Conservation (phyloP, 2,888 invertebrate species). For the Athalia rosae region DNA sequence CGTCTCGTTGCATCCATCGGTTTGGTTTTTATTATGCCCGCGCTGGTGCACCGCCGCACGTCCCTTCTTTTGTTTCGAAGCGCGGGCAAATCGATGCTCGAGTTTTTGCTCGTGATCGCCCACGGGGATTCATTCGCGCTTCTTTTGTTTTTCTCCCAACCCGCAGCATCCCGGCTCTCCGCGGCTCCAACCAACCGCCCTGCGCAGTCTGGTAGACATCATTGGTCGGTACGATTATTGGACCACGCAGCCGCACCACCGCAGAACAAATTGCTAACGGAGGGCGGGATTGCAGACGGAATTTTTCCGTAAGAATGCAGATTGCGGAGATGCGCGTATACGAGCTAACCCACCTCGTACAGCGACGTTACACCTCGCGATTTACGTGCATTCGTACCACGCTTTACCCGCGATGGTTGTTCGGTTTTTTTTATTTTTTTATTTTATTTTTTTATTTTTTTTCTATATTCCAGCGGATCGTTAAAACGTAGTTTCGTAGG, state of each 20-base stretch:
- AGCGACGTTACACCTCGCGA: too few species aligned
- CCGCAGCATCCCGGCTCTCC: conserved; percentile 47
- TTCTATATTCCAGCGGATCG: too few species aligned
- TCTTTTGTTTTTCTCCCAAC: conserved; percentile 65
- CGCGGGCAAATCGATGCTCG: conserved; percentile 28
- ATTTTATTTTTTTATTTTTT: too few species aligned
- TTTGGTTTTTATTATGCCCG: neutral
- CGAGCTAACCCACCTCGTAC: too few species aligned
- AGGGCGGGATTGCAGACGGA: conserved; percentile 10
- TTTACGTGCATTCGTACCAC: too few species aligned
- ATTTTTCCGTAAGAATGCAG: conserved; percentile 12
- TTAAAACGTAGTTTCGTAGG: too few species aligned
- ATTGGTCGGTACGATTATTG: conserved; percentile 68
- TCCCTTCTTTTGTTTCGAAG: conserved; percentile 50
- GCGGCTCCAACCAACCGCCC: conserved; percentile 50
- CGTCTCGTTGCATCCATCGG: too few species aligned
- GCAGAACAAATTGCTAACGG: conserved; percentile 33
- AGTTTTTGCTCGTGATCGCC: conserved; percentile 44
- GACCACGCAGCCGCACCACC: conserved; percentile 68
- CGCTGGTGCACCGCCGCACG: neutral
- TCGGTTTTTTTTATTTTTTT: too few species aligned
- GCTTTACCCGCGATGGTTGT: too few species aligned
- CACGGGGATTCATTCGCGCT: conserved; percentile 53
- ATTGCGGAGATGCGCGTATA: neutral
- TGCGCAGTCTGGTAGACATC: conserved; percentile 64